Conservation (phyloP, 1,140 invertebrate species). For the Ctenoplectra terminalis region DNA sequence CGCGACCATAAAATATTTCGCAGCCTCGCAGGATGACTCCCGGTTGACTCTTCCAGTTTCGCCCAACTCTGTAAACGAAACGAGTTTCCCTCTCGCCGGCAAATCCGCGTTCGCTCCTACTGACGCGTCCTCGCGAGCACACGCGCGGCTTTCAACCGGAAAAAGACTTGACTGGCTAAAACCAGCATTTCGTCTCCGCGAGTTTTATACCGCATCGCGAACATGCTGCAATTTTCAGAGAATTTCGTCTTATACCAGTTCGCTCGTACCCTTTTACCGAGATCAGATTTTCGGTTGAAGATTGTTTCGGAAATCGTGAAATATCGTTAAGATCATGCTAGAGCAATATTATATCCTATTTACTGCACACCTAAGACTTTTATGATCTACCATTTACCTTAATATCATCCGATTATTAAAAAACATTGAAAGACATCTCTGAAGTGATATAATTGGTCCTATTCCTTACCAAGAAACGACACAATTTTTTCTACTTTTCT, state of each 20-base stretch:
- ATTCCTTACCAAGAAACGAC: no score
- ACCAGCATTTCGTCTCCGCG: slow-evolving; percentile 14
- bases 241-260: background rate
- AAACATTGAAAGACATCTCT: no score
- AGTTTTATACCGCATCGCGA: slow-evolving; percentile 24
- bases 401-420: no score
- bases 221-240: slow-evolving; percentile 27
- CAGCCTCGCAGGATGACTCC: slow-evolving; percentile 1
- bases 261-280: background rate
- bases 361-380: no score
- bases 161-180: slow-evolving; percentile 51
- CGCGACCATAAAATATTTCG: slow-evolving; percentile 28
- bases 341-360: no score
- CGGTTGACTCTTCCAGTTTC: slow-evolving; percentile 25
- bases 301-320: background rate
- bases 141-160: slow-evolving; percentile 37
- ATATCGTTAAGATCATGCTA: no score
- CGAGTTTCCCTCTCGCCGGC: slow-evolving; percentile 12
- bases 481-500: no score
- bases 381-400: no score
- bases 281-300: background rate
- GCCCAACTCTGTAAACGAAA: slow-evolving; percentile 36
- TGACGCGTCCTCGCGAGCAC: slow-evolving; percentile 34
- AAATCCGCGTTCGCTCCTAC: background rate
- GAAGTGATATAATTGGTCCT: no score